phyloP scores from a whole-genome alignment of 2,888 invertebrate species.

The Seladonia tumulorum region DNA sequence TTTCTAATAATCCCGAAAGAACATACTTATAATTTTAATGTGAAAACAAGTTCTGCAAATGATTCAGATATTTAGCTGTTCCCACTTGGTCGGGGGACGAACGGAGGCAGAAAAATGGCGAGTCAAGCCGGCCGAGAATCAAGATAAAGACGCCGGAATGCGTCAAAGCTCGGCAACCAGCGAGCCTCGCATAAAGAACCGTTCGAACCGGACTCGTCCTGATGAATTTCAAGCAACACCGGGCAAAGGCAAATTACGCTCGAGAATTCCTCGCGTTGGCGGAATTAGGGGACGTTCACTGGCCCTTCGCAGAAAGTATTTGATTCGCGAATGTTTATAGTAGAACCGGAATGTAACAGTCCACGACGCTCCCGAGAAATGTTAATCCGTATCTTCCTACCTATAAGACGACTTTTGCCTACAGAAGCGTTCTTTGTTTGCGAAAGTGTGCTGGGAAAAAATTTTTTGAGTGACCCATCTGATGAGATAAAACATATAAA shows the following conservation, averaged over 20 bases:
- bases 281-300: conserved; percentile 41
- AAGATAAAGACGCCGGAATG: conserved; percentile 23
- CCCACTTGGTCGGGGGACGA: not conserved
- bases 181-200: conserved; percentile 28
- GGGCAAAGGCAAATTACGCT: conserved; percentile 61
- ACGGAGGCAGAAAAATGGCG: conserved; percentile 4
- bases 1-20: not conserved
- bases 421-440: not conserved
- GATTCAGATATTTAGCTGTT: too few species aligned
- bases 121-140: conserved; percentile 10
- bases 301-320: not conserved
- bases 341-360: not conserved
- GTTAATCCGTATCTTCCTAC: not conserved
- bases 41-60: too few species aligned
- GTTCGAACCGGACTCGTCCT: conserved; percentile 22
- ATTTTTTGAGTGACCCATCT: too few species aligned
- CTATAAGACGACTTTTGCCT: not conserved
- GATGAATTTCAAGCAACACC: conserved; percentile 6
- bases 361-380: not conserved
- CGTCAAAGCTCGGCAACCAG: conserved; percentile 19
- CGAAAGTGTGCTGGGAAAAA: not conserved
- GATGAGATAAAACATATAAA: too few species aligned
- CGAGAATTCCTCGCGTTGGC: conserved; percentile 39
- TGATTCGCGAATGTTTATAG: not conserved
- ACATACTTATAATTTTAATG: too few species aligned